Conservation (phyloP, 2,113 vertebrate genomes). For the mouse (Mus musculus) region GRCm39 chr8:120004001-120004500, state of each 20-base stretch:
- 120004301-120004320: neutral
- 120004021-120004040: neutral
- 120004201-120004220: rapidly evolving
- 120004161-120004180: neutral
- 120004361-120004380: neutral
- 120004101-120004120: rapidly evolving
- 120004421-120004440: neutral
- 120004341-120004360: too few species aligned
- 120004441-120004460: neutral
- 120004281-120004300: neutral
- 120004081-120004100: neutral
- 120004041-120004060: neutral
- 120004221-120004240: too few species aligned
- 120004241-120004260: rapidly evolving
- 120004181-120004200: neutral
- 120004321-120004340: rapidly evolving
- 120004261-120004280: neutral
- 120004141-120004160: neutral
- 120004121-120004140: rapidly evolving
- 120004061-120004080: rapidly evolving
- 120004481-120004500: neutral
- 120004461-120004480: neutral
- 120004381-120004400: neutral
- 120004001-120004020: neutral
- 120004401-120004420: slow-evolving; percentile 9